Evolutionary conservation across 2,797 vertebrate species (phyloP), one percentile per base, ranked within the genome.

Genomic region (Muscicapa striata): DNA sequence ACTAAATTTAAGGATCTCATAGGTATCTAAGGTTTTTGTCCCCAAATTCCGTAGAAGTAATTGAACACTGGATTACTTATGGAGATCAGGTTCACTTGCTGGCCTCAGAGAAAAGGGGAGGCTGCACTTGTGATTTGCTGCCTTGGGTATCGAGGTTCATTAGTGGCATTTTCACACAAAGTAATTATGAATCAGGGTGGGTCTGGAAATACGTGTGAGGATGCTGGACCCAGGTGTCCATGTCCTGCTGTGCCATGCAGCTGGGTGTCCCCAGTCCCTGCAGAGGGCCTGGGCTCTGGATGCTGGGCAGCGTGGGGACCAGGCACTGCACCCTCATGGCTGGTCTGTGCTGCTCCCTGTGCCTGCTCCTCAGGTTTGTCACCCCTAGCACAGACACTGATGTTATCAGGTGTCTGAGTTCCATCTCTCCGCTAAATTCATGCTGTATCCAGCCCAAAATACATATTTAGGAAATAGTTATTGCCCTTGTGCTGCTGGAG

Each of bases 101-200:
- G 9, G 22, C 23, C 22, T 26, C 14, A 5, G 30, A 46, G 68
- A 67, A 34, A 36, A n/a, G 4, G n/a, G 6, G 14, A 9, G 43
- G 38, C 69, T 43, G 54, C 27, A 0, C 24, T 29, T 64, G 51
- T 18, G 13, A 16, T 29, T 61, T 38, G 1, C 21, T 66, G 61
- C 52, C 22, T 11, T 23, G 13, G 36, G 17, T 4, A 23, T 20
- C 15, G 2, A 13, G n/a, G 54, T 13, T 5, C 1, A 0, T 30
- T 1, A 1, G 19, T 30, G 30, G 10, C 40, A 59, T 38, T 40
- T 51, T 49, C 54, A 24, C n/a, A 15, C 15, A 3, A 22, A 49
- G 11, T 8, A 22, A 70, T 52, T 22, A 36, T 0, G 0, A 57
- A 24, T 23, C 46, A 10, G 6, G 8, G 9, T 1, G 0, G 41